Conservation (phyloP, 2,888 invertebrate species). For the Mesoligia furuncula region DNA sequence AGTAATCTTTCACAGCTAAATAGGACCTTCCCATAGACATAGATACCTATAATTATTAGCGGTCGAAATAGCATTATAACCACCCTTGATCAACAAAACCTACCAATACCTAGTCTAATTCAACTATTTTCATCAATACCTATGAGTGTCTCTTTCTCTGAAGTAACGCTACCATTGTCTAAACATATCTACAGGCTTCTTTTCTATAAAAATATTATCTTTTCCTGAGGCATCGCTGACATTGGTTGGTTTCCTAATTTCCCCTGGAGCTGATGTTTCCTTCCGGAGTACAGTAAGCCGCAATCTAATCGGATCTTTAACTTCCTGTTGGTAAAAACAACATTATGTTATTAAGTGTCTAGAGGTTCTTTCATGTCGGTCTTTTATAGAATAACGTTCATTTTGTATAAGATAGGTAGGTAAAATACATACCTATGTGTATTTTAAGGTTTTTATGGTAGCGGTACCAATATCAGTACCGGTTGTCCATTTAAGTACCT, state of each 20-base stretch:
- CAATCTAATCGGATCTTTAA: conserved; percentile 53
- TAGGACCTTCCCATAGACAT: background rate
- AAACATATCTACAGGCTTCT: conserved; percentile 7
- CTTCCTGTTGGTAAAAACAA: conserved; percentile 47
- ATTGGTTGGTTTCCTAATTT: conserved; percentile 50
- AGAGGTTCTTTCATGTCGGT: conserved; percentile 2
- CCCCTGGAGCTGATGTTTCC: conserved; percentile 51
- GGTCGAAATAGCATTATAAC: background rate
- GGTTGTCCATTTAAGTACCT: background rate
- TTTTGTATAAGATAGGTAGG: background rate
- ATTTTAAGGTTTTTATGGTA: background rate
- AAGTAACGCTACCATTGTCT: background rate
- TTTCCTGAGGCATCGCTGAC: conserved; percentile 18
- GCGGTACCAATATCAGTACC: background rate
- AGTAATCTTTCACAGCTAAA: background rate
- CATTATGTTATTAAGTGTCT: conserved; percentile 26
- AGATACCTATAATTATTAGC: background rate
- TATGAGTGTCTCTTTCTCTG: background rate
- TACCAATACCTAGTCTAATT: background rate
- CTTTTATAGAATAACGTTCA: background rate
- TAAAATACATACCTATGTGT: background rate
- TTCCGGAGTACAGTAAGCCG: conserved; percentile 40
- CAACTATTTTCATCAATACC: background rate
- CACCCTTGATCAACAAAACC: conserved; percentile 2
- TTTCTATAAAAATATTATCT: conserved; percentile 7